A percentile compares a stretch with the other conserved stretches of the same genome.
Conservation (phyloP, 2,797 vertebrate species). For the Brachyalestes nurse region DNA sequence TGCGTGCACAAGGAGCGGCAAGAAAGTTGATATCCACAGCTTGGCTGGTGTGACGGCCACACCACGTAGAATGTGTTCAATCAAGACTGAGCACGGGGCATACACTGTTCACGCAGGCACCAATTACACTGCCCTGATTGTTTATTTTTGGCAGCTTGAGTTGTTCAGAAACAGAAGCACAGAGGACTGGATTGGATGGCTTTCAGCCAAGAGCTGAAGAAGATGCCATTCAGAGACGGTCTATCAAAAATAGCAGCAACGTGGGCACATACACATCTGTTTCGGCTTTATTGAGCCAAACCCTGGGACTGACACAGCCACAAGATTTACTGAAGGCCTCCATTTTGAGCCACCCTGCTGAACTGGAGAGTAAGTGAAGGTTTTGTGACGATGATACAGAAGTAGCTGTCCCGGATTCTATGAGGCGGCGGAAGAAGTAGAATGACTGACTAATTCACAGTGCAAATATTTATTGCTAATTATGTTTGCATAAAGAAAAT, state of each 20-base stretch:
- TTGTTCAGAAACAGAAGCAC: constrained; percentile 1
- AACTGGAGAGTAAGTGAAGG: constrained; percentile 6
- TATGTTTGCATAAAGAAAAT: not conserved
- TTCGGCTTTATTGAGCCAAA: constrained; percentile 14
- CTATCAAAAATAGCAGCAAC: constrained; percentile 24
- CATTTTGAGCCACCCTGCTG: constrained; percentile 24
- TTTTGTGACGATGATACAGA: constrained; percentile 10
- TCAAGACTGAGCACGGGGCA: not conserved
- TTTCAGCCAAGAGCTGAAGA: not conserved
- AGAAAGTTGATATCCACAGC: not conserved
- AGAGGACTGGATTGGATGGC: not conserved
- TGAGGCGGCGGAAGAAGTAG: not conserved
- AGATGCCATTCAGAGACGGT: constrained; percentile 13
- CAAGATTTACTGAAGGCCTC: constrained; percentile 48
- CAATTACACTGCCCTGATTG: not conserved
- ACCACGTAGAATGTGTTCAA: not conserved
- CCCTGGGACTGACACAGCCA: constrained; percentile 33
- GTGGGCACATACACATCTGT: constrained; percentile 14
- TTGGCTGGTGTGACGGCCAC: not conserved
- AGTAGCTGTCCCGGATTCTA: not conserved
- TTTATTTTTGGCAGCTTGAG: constrained; percentile 21
- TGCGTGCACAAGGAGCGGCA: not conserved
- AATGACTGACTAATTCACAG: not conserved
- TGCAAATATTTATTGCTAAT: not conserved
- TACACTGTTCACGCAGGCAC: not conserved